These are phyloP conservation scores for Cassiopea xamachana DNA, from an alignment of 30 jellyfish, hydroid and myxozoan genomes.

Conservation along the genomic window DNA sequence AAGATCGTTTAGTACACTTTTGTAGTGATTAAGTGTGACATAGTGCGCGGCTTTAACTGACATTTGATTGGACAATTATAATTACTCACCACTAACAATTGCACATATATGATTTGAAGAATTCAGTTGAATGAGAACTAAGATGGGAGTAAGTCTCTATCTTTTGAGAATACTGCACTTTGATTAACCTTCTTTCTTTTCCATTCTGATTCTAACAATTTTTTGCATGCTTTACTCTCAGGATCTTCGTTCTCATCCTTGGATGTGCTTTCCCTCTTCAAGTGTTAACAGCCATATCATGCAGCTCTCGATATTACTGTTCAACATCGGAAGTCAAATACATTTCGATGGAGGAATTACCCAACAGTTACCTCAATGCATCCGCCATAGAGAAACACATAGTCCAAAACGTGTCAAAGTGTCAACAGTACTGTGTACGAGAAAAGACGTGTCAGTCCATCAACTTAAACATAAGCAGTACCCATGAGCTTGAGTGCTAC, in stretches of 20 bases:
- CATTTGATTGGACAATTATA: too few relatives aligned
- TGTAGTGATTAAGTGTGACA: too few relatives aligned
- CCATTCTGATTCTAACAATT: too few relatives aligned
- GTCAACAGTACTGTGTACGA: constrained; percentile 27
- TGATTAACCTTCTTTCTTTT: too few relatives aligned
- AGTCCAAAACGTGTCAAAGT: neutral
- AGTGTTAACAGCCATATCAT: neutral
- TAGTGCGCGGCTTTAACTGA: too few relatives aligned
- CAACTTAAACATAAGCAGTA: constrained; percentile 23
- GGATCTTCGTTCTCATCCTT: neutral
- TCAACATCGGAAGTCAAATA: constrained; percentile 30
- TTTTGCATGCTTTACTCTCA: neutral
- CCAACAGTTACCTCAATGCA: constrained; percentile 21
- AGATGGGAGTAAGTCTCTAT: too few relatives aligned
- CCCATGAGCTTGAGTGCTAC: neutral
- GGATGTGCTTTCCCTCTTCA: neutral
- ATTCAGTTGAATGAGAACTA: too few relatives aligned
- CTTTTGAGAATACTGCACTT: too few relatives aligned
- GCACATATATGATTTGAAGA: too few relatives aligned
- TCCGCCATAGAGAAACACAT: neutral
- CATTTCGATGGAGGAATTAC: constrained; percentile 11
- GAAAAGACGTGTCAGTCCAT: constrained; percentile 32
- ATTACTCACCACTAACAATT: too few relatives aligned
- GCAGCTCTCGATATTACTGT: constrained; percentile 51
- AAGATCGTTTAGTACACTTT: too few relatives aligned